Base-by-base conservation (phyloP, 1,140 invertebrate genomes). In the Zaprionus lachaisei region DNA sequence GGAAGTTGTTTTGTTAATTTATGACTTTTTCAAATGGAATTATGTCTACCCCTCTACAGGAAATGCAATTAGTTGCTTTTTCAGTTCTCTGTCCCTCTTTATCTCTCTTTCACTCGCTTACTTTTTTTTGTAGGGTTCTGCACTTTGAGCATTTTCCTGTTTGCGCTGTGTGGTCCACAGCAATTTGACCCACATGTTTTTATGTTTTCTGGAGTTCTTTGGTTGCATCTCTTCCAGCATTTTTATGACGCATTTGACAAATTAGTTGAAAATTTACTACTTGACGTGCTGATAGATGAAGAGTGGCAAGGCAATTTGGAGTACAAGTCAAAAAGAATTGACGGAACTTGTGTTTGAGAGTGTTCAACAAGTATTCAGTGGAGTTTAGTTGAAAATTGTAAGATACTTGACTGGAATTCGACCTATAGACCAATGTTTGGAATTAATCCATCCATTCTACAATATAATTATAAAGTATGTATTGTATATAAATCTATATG, bases 1-100 rank as follows among this genome's bases (percentile, higher is more conserved):
- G 75, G 75, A 77, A 77, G 75, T 77, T 77, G 71, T 77, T 77
- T 68, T 77, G 75, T 77, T 77, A 77, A 77, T 77, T 77, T 77
- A 77, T 77, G 75, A 73, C 63, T 77, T 73, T 77, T 72, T 49
- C 70, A 73, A 77, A 77, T 73, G 74, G 47, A 72, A 77, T 77
- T 77, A 77, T 77, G 64, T 74, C 17, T 73, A 62, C 49, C 44
- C 70, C 57, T 34, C 69, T 49, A 77, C 74, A 66, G 75, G 75
- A 77, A 77, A 77, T 77, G 75, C 75, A 77, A 77, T 77, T 77
- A 77, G 75, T 63, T 68, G 56, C 72, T 76, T 76, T 76, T 64
- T 58, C 51, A 6, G 37, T 14, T 38, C 4, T 41, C n/a, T 44
- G 6, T 41, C 38, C 7, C 38, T 41, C 15, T 41, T 5, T 41